phyloP scores from a whole-genome alignment of 2,888 invertebrate species.

The Stenodera caucasica region DNA sequence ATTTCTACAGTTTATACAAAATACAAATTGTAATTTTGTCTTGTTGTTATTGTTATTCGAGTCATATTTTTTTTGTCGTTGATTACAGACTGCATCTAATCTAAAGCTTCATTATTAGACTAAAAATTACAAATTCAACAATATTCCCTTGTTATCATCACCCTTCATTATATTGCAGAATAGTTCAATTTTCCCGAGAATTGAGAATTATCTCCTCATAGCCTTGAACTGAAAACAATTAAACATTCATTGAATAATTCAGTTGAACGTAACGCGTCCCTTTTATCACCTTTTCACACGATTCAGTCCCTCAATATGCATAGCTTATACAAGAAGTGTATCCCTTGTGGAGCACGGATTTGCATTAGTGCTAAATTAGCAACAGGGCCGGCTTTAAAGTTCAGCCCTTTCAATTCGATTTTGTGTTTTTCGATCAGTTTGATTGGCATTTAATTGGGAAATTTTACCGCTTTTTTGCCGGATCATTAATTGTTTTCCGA shows the following conservation, averaged over 20 bases:
- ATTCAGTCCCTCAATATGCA: constrained; percentile 33
- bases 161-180: no score
- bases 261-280: constrained; percentile 22
- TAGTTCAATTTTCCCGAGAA: no score
- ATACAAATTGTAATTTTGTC: constrained; percentile 22
- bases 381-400: no score
- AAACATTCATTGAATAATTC: constrained; percentile 31
- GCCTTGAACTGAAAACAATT: constrained; percentile 26
- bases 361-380: constrained; percentile 21
- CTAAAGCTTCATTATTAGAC: not conserved
- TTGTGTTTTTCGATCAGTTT: no score
- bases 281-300: constrained; percentile 31
- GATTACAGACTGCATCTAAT: not conserved
- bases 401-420: no score
- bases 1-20: constrained; percentile 15
- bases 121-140: not conserved
- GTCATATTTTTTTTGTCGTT: constrained; percentile 21
- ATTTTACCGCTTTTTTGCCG: no score
- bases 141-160: not conserved
- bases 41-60: constrained; percentile 23
- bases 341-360: constrained; percentile 27
- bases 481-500: no score
- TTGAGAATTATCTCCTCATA: constrained; percentile 1
- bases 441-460: no score
- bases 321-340: constrained; percentile 29